phyloP scores from a whole-genome alignment of 2,113 vertebrate species.

The Haemorhous mexicanus region DNA sequence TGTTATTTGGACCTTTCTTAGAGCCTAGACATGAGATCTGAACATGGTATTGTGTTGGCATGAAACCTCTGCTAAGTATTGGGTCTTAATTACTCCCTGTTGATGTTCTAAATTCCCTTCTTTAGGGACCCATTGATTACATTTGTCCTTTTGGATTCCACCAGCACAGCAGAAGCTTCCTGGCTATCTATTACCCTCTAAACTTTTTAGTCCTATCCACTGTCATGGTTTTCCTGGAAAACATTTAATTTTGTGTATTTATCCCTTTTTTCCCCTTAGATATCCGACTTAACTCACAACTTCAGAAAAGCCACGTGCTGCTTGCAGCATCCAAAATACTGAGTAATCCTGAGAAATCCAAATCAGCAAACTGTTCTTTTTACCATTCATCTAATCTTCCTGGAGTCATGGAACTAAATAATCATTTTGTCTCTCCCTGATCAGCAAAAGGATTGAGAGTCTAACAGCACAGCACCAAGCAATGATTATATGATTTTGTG shows the following conservation, averaged over 20 bases:
- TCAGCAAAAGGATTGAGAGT: neutral
- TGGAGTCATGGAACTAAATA: neutral
- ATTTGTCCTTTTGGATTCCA: neutral
- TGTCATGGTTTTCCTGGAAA: neutral
- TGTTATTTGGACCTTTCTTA: neutral
- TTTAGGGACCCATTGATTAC: neutral
- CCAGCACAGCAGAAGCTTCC: neutral
- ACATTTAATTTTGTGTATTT: neutral
- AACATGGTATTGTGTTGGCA: neutral
- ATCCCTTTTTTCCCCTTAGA: neutral
- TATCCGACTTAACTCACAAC: neutral
- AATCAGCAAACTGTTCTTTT: neutral
- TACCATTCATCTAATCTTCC: neutral
- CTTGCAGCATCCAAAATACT: neutral
- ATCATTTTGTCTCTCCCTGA: neutral
- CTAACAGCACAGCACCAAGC: neutral
- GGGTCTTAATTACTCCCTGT: accelerated
- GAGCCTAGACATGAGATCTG: neutral
- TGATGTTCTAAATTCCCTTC: neutral
- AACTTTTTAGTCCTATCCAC: neutral
- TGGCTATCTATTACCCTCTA: neutral
- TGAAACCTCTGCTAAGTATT: neutral
- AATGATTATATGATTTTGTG: neutral
- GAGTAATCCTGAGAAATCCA: neutral
- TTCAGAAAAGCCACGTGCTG: neutral